Evolutionary conservation across 2,797 vertebrate genomes (phyloP), one percentile per base, ranked within the genome.

Genomic region (Mallotus villosus): DNA sequence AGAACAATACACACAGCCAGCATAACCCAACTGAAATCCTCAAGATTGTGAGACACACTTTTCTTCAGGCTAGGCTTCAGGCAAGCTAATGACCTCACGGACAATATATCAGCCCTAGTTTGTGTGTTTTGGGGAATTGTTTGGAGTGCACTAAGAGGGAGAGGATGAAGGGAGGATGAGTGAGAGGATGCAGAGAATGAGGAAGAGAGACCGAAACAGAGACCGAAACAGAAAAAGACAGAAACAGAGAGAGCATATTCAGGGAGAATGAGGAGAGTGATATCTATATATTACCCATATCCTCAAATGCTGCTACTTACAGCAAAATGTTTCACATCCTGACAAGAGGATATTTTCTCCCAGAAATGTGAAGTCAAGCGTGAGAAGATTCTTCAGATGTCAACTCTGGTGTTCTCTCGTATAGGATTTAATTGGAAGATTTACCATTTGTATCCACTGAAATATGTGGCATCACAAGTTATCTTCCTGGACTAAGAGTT

Each of bases 331-430:
- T 67, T 27, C 64, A 51, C 41, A 17, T 24, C 17, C 16, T 53
- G 46, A 67, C 21, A 46, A 49, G 51, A 55, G 37, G 22, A 66
- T 25, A 49, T 66, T 49, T 66, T 25, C 22, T 51, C 14, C 41
- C 22, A 25, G 41, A 24, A 11, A 24, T 27, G 41, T 53, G 46
- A 53, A 67, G 51, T 67, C 46, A 27, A 29, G 41, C 19, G 22
- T 25, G 46, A 67, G 22, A 67, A 67, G 41, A 51, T 49, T 12
- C 46, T 5, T 27, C 41, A 53, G 51, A 67, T 51, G 64, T 27
- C 46, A 27, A 51, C 4, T 49, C 0, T 66, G 21, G 24, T 16
- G 2, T 51, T 53, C 46, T 25, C 24, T 51, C 64, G 19, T 51
- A 53, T 49, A 37, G 62, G 32, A 8, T 16, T 24, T 51, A 67